Percentiles rank a stretch among this genome's conserved stretches.
Evolutionary conservation across 2,797 vertebrate species (phyloP).

Genomic region (Artibeus lituratus): DNA sequence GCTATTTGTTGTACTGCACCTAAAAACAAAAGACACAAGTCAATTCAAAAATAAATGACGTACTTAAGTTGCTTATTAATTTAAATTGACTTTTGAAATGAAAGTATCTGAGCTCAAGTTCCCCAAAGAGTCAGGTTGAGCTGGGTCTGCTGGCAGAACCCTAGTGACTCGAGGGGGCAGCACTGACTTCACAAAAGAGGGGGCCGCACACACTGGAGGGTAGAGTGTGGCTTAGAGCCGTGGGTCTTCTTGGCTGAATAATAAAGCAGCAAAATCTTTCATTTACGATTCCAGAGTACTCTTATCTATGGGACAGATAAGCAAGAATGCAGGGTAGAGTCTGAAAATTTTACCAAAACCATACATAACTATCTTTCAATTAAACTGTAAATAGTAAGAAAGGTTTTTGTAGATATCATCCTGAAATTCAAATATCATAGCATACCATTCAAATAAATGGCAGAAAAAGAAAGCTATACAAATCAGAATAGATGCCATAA

Average conservation of each 20-base stretch:
- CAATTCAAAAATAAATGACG: neutral
- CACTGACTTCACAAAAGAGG: neutral
- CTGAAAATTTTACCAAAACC: neutral
- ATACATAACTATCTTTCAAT: neutral
- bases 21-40: conserved; percentile 75
- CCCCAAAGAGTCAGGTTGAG: neutral
- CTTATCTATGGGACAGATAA: neutral
- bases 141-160: neutral
- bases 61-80: conserved; percentile 2
- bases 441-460: neutral
- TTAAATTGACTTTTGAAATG: conserved; percentile 7
- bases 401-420: neutral
- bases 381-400: neutral
- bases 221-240: neutral
- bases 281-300: neutral
- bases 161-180: neutral
- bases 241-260: neutral
- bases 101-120: neutral
- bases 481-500: conserved; percentile 10
- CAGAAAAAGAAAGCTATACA: conserved; percentile 24
- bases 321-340: neutral
- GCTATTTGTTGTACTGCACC: conserved; percentile 98
- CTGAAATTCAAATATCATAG: neutral
- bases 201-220: neutral
- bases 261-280: neutral